A percentile compares a stretch with the other conserved stretches of the same genome.
These are phyloP conservation scores for Silvanus unidentatus DNA, from an alignment of 2,888 invertebrate species.

Conservation along the genomic window DNA sequence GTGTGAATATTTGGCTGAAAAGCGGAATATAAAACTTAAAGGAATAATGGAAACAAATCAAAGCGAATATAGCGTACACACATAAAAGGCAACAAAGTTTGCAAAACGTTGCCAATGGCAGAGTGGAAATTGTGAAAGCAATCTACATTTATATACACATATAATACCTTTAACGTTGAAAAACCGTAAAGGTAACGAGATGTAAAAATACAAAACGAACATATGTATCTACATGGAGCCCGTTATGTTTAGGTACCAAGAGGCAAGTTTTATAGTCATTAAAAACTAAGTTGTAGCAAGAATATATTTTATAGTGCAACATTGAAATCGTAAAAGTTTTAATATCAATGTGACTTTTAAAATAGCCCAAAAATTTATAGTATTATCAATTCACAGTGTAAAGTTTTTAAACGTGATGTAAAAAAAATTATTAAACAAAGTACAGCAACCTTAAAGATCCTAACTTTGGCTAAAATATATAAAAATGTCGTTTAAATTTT, in stretches of 20 bases:
- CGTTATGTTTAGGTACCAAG: too few relatives aligned
- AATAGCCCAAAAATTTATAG: not conserved
- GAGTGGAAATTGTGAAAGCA: constrained; percentile 1
- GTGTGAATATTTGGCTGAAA: too few relatives aligned
- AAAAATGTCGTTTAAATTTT: too few relatives aligned
- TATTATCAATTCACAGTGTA: not conserved
- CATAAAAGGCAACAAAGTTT: constrained; percentile 1
- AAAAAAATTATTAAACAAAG: too few relatives aligned
- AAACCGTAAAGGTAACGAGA: constrained; percentile 3
- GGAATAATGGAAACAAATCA: not conserved
- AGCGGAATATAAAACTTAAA: not conserved
- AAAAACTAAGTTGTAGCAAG: constrained; percentile 1
- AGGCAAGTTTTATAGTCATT: constrained; percentile 1
- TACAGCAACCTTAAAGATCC: too few relatives aligned
- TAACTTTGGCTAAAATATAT: too few relatives aligned
- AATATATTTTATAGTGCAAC: not conserved
- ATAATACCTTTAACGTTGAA: not conserved
- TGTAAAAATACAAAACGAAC: constrained; percentile 1
- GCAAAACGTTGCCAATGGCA: not conserved
- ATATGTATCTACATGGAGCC: constrained; percentile 1
- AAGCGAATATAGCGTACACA: not conserved
- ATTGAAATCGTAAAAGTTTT: not conserved
- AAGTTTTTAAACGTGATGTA: not conserved
- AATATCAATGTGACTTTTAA: constrained; percentile 1
- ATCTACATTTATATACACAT: constrained; percentile 1